Percentiles rank a stretch among this genome's conserved stretches.
Evolutionary conservation across 2,888 invertebrate species (phyloP).

Genomic region (Callyntrura guangdongensis): DNA sequence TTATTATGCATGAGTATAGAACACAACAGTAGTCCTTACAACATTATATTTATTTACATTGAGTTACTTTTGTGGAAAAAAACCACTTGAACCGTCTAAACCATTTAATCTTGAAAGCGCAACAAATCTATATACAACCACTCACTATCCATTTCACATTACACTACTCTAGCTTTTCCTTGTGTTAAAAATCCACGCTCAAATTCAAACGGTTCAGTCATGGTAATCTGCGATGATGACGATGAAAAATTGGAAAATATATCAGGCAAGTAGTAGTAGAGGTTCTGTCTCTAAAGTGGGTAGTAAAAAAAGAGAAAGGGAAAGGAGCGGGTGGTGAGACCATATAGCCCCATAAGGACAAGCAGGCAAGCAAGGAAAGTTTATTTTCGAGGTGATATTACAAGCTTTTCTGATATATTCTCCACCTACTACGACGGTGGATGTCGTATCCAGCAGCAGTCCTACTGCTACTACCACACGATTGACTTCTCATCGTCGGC

Average conservation of each 20-base stretch:
- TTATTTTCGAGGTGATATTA: conserved; percentile 31
- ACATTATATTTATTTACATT: conserved; percentile 23
- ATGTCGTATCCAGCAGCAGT: background rate
- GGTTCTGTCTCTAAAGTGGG: conserved; percentile 63
- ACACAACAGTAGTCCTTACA: conserved; percentile 11
- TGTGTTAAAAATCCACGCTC: no score
- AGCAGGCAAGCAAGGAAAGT: conserved; percentile 40
- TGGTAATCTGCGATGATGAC: conserved; percentile 21
- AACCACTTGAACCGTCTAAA: conserved; percentile 57
- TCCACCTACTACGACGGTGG: background rate
- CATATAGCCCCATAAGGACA: conserved; percentile 42
- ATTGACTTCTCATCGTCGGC: conserved; percentile 54
- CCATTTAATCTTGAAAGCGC: conserved; percentile 70
- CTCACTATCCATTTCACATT: background rate
- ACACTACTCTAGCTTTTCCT: background rate
- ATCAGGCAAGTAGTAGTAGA: conserved; percentile 46
- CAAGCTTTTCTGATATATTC: background rate
- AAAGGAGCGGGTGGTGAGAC: conserved; percentile 21
- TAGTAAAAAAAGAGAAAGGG: conserved; percentile 8
- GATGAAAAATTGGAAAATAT: conserved; percentile 62
- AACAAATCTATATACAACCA: conserved; percentile 52
- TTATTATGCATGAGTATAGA: conserved; percentile 31
- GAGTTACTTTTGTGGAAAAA: conserved; percentile 43
- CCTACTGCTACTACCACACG: background rate
- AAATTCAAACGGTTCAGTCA: conserved; percentile 32